Evolutionary conservation across 2,888 invertebrate species (phyloP).

Genomic region (Rhorus exstirpatorius): DNA sequence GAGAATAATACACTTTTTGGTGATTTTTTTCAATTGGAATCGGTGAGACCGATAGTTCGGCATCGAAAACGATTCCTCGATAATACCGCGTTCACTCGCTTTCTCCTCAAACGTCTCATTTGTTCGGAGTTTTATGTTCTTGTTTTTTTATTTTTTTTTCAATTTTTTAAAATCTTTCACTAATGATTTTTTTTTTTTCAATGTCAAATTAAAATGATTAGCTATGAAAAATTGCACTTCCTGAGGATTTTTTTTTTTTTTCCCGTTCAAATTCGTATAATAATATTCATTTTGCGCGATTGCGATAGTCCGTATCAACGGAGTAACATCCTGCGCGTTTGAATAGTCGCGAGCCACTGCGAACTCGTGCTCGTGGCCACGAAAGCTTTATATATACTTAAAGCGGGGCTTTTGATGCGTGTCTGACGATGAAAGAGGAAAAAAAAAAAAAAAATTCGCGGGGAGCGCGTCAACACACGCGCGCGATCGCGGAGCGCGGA

Average conservation of each 20-base stretch:
- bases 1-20: constrained; percentile 30
- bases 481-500: too few species aligned
- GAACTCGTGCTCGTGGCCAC: constrained; percentile 74
- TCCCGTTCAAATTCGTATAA: not conserved
- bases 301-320: constrained; percentile 6
- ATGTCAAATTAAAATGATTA: not conserved
- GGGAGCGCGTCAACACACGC: constrained; percentile 42
- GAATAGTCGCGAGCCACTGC: constrained; percentile 65
- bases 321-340: constrained; percentile 52
- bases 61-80: constrained; percentile 74
- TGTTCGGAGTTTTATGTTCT: constrained; percentile 62
- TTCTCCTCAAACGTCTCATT: constrained; percentile 77
- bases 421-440: constrained; percentile 65
- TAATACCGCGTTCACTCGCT: constrained; percentile 73
- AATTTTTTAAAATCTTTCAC: not conserved
- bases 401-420: constrained; percentile 76
- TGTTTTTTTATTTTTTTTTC: not conserved
- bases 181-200: constrained; percentile 8
- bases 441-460: not conserved
- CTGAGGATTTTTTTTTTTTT: too few species aligned
- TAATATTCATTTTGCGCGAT: not conserved
- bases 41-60: constrained; percentile 74
- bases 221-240: not conserved
- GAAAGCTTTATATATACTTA: constrained; percentile 82
- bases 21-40: constrained; percentile 57